Base-by-base conservation (phyloP, 2,113 vertebrate species). In the Eidolon helvum region DNA sequence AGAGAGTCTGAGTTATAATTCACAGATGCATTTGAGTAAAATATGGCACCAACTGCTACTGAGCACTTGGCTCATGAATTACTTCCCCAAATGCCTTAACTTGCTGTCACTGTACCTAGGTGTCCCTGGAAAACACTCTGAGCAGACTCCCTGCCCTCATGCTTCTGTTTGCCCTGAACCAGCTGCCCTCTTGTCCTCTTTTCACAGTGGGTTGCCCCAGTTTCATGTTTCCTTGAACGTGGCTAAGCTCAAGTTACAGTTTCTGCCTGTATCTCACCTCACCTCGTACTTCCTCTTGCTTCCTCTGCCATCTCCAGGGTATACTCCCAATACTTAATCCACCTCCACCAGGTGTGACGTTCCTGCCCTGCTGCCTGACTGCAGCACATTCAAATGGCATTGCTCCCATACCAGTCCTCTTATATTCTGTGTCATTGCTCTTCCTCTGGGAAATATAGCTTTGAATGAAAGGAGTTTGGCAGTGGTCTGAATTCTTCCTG, bases 211-310 rank as follows among this genome's bases (percentile, higher is more conserved):
- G 43, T n/a, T 91, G 68, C 30, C 85, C 86, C 72, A 69, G 93
- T 92, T 96, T 97, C 87, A 28, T 65, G 88, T 96, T 96, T 97
- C 94, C 95, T 79, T 95, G 43, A 78, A 53, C 1, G 0, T 78
- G 55, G 84, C 11, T 10, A 24, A 79, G 91, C 88, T 97, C 69
- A 0, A 33, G 78, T 97, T 97, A 87, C 91, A 91, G 86, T 38
- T 50, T n/a, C 61, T 74, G 75, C 21, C 69, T 66, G 2, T 38
- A 15, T 63, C 61, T 75, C 43, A 43, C 15, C 38, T 74, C 35
- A 66, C 10, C 19, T 21, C 61, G 26, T 55, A 10, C 57, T 45
- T 59, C 18, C 38, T 38, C 50, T 45, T 63, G 43, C 71, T 59
- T 61, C 11, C 18, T 53, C 26, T 78, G 87, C n/a, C 28, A 0